Conservation (phyloP, 2,113 vertebrate genomes). For the Cololabis saira region DNA sequence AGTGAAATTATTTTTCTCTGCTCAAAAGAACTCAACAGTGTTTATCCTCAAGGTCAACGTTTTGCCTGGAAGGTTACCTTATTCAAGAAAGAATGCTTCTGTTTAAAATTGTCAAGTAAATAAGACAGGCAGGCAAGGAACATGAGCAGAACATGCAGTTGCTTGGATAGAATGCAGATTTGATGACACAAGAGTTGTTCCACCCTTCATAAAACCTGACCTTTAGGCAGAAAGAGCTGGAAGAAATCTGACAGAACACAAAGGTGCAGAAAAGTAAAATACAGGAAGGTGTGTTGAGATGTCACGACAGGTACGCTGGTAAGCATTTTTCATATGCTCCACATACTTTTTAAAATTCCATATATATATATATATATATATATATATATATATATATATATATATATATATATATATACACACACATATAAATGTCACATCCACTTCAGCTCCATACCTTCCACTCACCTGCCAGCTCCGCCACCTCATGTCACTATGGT, state of each 20-base stretch:
- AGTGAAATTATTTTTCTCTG: conserved; percentile 35
- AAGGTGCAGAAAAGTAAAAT: no score
- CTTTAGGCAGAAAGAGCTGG: conserved; percentile 27
- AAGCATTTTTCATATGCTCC: no score
- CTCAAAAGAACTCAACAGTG: conserved; percentile 26
- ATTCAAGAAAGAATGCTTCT: conserved; percentile 28
- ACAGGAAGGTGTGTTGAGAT: no score
- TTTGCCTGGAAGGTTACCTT: conserved; percentile 10
- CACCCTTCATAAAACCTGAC: conserved; percentile 56
- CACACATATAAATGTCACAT: no score
- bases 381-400: no score
- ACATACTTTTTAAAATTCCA: no score
- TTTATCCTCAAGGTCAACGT: conserved; percentile 64
- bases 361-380: no score
- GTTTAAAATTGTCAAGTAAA: conserved; percentile 31
- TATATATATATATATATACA: no score
- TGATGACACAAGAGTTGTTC: conserved; percentile 56
- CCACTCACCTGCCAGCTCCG: no score
- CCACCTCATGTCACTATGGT: no score
- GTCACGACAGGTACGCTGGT: no score
- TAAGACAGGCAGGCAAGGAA: conserved; percentile 25
- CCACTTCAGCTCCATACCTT: no score
- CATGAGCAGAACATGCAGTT: conserved; percentile 24
- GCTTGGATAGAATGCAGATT: conserved; percentile 8
- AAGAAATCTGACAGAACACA: background rate